Base-by-base conservation (phyloP, 2,888 invertebrate species). In the Coleophora deauratella region DNA sequence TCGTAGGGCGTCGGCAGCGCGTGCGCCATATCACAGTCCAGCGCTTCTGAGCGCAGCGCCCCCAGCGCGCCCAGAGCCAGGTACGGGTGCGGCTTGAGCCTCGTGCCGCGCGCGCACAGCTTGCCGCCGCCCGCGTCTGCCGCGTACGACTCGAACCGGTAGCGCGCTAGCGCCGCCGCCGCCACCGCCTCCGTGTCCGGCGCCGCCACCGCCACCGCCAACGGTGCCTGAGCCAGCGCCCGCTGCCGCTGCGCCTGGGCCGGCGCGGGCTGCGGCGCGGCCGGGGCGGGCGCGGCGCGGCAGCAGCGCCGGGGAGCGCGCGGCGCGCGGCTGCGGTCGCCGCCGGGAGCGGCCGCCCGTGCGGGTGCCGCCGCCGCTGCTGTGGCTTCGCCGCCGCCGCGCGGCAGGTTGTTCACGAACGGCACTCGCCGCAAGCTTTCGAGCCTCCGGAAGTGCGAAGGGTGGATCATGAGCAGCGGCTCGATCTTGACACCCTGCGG, bases 381-480 rank as follows among this genome's bases (percentile, higher is more conserved):
- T 12, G 57, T 55, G 3, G 54, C 31, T 57, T 54, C 34, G 67
- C 67, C 40, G 71, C 76, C 52, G 72, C 76, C 87, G 46, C 88
- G 88, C 52, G 93, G 93, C 75, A 94, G 88, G 79, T 94, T 94
- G 84, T 94, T 94, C 54, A 94, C 91, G 75, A 94, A 94, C 37
- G 93, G 93, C 69, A 93, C 93, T 47, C 93, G 89, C 57, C 93
- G 88, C 72, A 93, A 92, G 62, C 92, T 92, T 72, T 94, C 94
- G 84, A 94, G 93, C 78, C 94, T 92, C 58, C 94, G 89, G 87
- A 95, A 95, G 79, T 94, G 94, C 67, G 94, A 93, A 38, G 94
- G 95, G 86, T 94, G 95, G 72, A 95, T 95, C 94, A 95, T 95
- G 63, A 95, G 89, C 68, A 95, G 87, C 41, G 94, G 94, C 77